Conservation (phyloP, 2,113 vertebrate genomes). For the Struthidea cinerea region DNA sequence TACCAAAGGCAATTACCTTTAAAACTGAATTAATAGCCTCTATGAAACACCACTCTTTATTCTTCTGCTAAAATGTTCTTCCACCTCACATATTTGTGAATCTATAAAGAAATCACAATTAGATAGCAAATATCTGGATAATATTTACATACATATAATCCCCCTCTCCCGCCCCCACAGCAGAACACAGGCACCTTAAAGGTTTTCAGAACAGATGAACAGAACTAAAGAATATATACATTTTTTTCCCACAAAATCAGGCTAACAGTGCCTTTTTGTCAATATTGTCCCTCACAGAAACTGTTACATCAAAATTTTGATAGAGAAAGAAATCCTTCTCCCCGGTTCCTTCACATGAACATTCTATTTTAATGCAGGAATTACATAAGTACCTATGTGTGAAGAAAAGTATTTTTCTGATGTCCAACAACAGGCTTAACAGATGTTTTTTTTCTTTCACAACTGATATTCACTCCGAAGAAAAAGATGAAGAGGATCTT, state of each 20-base stretch:
- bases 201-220: neutral
- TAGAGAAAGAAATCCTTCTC: neutral
- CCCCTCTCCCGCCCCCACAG: neutral
- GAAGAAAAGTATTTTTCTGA: slow-evolving; percentile 37
- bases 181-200: neutral
- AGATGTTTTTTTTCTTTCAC: neutral
- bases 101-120: neutral
- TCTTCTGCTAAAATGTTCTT: neutral
- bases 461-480: neutral
- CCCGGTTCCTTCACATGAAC: neutral
- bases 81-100: neutral
- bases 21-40: slow-evolving; percentile 48
- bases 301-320: neutral
- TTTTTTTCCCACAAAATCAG: slow-evolving; percentile 33
- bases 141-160: neutral
- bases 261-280: slow-evolving; percentile 32
- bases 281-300: neutral
- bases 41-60: neutral
- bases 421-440: neutral
- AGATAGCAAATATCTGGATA: slow-evolving; percentile 7
- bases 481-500: neutral
- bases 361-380: slow-evolving; percentile 17
- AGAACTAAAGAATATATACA: neutral
- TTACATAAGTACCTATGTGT: slow-evolving; percentile 41
- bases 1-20: slow-evolving; percentile 52